A percentile compares a stretch with the other conserved stretches of the same genome.
phyloP scores from a whole-genome alignment of 30 jellyfish, hydroid and myxozoan genomes.

The Aurelia sp. region DNA sequence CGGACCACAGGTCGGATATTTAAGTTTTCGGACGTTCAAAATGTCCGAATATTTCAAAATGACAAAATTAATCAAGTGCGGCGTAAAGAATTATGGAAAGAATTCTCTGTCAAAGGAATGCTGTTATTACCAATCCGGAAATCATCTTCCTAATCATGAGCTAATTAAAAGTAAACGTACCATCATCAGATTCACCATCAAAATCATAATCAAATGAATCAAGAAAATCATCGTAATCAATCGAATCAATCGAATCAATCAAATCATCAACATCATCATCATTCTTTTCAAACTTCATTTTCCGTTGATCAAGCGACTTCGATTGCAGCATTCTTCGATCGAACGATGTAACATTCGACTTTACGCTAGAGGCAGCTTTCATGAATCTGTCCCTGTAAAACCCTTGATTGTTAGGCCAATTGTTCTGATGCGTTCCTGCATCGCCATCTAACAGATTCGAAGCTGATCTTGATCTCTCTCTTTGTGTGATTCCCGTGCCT shows the following conservation, averaged over 20 bases:
- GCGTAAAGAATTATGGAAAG: too few species aligned
- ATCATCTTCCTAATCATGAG: too few species aligned
- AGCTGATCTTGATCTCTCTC: too few species aligned
- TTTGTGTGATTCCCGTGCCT: too few species aligned
- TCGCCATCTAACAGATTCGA: too few species aligned
- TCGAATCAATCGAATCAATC: background rate
- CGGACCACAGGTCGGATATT: too few species aligned
- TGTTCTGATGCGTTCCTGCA: background rate
- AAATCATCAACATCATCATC: background rate
- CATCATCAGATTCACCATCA: constrained; percentile 4
- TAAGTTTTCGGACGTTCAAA: too few species aligned
- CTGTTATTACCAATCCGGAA: too few species aligned
- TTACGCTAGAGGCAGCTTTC: constrained; percentile 3
- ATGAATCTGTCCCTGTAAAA: constrained; percentile 26
- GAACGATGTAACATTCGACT: constrained; percentile 12
- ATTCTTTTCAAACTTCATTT: constrained; percentile 30
- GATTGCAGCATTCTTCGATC: constrained; percentile 14
- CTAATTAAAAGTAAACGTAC: background rate
- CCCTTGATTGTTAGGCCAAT: background rate
- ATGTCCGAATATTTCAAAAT: too few species aligned
- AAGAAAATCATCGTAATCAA: background rate
- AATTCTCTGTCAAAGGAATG: background rate
- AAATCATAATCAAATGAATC: constrained; percentile 2
- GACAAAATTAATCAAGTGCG: too few species aligned
- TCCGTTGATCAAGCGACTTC: constrained; percentile 30